phyloP scores from a whole-genome alignment of 1,140 invertebrate species.

The Heliothis virescens region DNA sequence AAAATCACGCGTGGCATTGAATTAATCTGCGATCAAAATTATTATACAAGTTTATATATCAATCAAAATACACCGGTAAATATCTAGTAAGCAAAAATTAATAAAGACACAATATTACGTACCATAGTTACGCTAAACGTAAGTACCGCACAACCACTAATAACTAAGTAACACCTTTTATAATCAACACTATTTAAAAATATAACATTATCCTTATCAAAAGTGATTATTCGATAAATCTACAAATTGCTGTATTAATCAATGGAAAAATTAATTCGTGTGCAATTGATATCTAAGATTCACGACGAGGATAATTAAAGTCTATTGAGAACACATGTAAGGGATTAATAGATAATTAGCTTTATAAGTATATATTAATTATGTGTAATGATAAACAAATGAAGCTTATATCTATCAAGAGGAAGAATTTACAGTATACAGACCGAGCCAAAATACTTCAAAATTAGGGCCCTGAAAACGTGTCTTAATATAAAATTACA shows the following conservation, averaged over 20 bases:
- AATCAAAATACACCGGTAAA: neutral
- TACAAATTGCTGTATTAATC: neutral
- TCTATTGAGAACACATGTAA: too few relatives aligned
- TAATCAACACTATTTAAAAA: neutral
- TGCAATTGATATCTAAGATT: too few relatives aligned
- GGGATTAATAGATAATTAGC: too few relatives aligned
- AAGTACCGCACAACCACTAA: too few relatives aligned
- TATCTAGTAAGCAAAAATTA: neutral
- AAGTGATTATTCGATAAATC: constrained; percentile 5
- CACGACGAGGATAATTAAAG: too few relatives aligned
- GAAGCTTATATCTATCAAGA: too few relatives aligned
- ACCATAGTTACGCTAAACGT: too few relatives aligned
- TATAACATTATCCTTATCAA: neutral
- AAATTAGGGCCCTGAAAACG: neutral
- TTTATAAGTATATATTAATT: too few relatives aligned
- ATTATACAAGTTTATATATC: neutral
- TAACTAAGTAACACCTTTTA: neutral
- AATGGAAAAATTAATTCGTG: neutral
- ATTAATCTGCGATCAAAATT: constrained; percentile 1
- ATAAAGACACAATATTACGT: neutral
- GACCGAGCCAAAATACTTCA: too few relatives aligned
- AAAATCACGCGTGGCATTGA: constrained; percentile 5
- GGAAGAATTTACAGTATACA: too few relatives aligned
- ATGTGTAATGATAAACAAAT: too few relatives aligned
- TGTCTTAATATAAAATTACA: neutral